Evolutionary conservation across 2,888 invertebrate species (phyloP).

Genomic region (Elmis aenea): DNA sequence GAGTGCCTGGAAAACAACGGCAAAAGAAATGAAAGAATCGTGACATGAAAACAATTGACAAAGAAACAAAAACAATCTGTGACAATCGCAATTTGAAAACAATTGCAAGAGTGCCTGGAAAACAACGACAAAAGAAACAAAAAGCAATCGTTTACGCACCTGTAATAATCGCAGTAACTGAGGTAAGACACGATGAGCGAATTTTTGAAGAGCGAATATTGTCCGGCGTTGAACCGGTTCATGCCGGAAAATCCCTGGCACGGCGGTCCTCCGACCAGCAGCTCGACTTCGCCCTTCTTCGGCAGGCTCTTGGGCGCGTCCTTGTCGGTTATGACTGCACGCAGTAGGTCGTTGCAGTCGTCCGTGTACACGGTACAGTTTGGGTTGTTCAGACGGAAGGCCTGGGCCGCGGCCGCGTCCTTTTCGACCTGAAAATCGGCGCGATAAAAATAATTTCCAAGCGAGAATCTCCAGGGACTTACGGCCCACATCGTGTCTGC

Average conservation of each 20-base stretch:
- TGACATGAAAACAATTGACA: too few species aligned
- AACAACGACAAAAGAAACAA: too few species aligned
- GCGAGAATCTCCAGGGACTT: too few species aligned
- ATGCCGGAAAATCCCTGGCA: slow-evolving; percentile 88
- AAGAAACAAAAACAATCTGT: too few species aligned
- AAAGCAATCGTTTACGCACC: too few species aligned
- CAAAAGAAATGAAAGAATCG: too few species aligned
- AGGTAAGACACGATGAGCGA: slow-evolving; percentile 77
- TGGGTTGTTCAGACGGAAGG: slow-evolving; percentile 72
- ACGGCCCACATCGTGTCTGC: slow-evolving; percentile 71
- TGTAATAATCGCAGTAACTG: slow-evolving; percentile 80
- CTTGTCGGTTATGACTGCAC: slow-evolving; percentile 57
- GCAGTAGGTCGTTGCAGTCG: slow-evolving; percentile 72
- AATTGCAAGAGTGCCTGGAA: too few species aligned
- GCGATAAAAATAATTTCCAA: too few species aligned
- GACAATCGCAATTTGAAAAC: too few species aligned
- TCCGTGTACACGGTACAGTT: slow-evolving; percentile 71
- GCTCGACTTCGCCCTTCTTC: slow-evolving; percentile 72
- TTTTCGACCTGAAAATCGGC: slow-evolving; percentile 60
- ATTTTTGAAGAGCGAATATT: slow-evolving; percentile 82
- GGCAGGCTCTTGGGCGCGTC: slow-evolving; percentile 50
- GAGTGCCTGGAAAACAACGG: too few species aligned
- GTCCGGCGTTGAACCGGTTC: slow-evolving; percentile 80
- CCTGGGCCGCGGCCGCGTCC: slow-evolving; percentile 70
- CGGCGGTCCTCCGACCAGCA: slow-evolving; percentile 82